Evolutionary conservation across 2,797 vertebrate species (phyloP).

Genomic region (Chrysocyon brachyurus): DNA sequence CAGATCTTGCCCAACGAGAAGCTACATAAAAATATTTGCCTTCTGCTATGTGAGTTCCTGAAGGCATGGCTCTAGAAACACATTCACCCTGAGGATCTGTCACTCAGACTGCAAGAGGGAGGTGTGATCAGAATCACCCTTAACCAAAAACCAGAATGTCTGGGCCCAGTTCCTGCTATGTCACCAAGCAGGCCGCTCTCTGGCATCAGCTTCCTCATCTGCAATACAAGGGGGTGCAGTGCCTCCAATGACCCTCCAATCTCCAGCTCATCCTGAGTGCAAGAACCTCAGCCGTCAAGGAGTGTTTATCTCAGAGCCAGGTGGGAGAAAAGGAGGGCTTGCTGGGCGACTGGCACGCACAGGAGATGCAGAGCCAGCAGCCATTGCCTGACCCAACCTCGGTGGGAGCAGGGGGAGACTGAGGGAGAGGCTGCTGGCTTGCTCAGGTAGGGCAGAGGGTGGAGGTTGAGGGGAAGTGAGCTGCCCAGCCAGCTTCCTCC

Average conservation of each 20-base stretch:
- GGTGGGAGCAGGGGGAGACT: no score
- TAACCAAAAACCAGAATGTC: background rate
- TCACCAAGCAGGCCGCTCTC: background rate
- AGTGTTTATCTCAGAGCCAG: background rate
- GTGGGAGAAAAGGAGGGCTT: background rate
- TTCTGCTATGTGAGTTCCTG: background rate
- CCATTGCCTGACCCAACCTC: background rate
- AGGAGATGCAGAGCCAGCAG: no score
- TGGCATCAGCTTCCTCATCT: background rate
- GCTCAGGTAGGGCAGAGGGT: background rate
- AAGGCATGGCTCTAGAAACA: background rate
- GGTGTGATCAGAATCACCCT: background rate
- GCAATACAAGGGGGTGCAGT: background rate
- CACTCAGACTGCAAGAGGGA: background rate
- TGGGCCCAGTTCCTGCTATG: background rate
- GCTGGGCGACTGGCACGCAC: background rate
- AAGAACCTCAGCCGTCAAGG: background rate
- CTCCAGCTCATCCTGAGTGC: background rate
- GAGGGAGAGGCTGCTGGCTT: background rate
- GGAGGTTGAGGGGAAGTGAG: background rate
- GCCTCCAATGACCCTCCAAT: background rate
- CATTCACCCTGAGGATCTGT: background rate
- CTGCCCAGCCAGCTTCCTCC: constrained; percentile 62
- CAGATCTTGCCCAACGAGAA: background rate
- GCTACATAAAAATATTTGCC: background rate